Percentiles rank a stretch among this genome's conserved stretches.
These are phyloP conservation scores for Craseonycteris thonglongyai DNA, from an alignment of 2,113 vertebrate species.

Conservation along the genomic window DNA sequence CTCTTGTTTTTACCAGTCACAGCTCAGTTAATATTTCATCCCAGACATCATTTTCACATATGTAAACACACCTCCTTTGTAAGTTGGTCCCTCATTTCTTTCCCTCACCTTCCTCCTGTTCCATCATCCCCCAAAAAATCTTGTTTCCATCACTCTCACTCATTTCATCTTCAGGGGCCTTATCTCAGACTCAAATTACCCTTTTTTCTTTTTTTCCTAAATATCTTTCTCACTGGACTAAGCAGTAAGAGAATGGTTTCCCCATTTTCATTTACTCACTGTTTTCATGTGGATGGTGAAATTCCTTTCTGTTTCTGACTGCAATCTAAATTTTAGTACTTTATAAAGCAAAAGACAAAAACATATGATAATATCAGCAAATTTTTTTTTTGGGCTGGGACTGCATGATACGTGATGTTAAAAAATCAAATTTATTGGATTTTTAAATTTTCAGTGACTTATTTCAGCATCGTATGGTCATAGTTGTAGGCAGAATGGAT, in stretches of 20 bases:
- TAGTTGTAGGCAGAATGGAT: slow-evolving; percentile 6
- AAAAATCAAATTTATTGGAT: background rate
- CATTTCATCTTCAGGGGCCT: background rate
- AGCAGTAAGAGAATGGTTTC: background rate
- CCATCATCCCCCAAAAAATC: background rate
- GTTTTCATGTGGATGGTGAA: background rate
- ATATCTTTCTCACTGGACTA: background rate
- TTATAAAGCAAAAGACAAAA: background rate
- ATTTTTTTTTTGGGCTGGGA: background rate
- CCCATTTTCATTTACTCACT: background rate
- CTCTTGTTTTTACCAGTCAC: background rate
- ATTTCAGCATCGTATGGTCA: background rate
- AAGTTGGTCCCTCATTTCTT: background rate
- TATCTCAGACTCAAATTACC: background rate
- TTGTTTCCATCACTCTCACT: background rate
- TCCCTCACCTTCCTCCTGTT: background rate
- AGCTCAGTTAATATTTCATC: background rate
- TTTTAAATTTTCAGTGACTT: background rate
- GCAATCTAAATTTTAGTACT: background rate
- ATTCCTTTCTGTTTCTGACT: background rate
- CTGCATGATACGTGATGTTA: background rate
- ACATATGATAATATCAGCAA: background rate
- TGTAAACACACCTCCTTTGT: background rate
- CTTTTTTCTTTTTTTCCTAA: background rate
- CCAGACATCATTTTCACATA: background rate